Conservation (phyloP, 2,797 vertebrate species). For the Erithacus rubecula region DNA sequence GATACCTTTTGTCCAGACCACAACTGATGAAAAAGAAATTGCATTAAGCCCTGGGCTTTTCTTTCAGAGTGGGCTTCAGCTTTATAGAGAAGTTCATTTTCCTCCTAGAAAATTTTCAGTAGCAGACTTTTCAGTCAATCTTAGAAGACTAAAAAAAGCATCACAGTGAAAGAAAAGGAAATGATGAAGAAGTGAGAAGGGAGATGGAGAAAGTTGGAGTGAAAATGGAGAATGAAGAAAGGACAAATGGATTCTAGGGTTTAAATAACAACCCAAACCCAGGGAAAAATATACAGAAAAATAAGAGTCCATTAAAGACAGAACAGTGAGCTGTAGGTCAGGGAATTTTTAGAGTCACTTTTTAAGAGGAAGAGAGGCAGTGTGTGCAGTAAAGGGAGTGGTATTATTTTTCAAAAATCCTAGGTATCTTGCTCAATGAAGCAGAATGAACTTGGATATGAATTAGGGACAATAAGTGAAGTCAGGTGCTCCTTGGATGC, state of each 20-base stretch:
- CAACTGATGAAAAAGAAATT: conserved; percentile 41
- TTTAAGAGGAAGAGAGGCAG: background rate
- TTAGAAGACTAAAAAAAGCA: background rate
- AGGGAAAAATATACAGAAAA: background rate
- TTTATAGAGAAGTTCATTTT: conserved; percentile 8
- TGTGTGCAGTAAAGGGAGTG: background rate
- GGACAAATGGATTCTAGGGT: background rate
- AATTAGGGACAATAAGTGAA: background rate
- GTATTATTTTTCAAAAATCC: background rate
- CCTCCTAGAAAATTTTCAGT: background rate
- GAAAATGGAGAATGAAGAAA: background rate
- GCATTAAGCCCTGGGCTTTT: conserved; percentile 28
- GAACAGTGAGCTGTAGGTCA: background rate
- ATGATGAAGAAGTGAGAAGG: background rate
- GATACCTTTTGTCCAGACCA: conserved; percentile 24
- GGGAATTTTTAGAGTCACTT: background rate
- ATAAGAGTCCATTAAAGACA: background rate
- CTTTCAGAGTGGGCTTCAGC: background rate
- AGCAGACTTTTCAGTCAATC: background rate
- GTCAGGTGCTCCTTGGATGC: conserved; percentile 7
- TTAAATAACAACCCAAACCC: background rate
- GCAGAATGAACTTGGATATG: conserved; percentile 1
- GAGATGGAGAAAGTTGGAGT: background rate
- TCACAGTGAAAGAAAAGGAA: background rate
- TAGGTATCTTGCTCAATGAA: background rate